Evolutionary conservation across 2,888 invertebrate genomes (phyloP).

Genomic region (Sarcophaga rosellei): DNA sequence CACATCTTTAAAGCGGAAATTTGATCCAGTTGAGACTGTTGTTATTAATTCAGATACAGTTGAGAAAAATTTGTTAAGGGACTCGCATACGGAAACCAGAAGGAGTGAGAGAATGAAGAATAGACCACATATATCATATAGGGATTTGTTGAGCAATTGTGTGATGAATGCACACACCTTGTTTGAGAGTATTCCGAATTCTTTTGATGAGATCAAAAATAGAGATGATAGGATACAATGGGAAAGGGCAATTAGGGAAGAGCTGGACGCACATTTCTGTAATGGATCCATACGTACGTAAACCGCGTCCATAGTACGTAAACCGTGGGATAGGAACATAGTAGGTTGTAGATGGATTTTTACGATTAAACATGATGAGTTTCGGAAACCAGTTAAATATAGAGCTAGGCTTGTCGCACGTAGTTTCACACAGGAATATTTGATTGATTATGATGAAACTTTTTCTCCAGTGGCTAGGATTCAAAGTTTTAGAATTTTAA

Average conservation of each 20-base stretch:
- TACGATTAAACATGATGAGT: slow-evolving; percentile 42
- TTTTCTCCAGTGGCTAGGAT: slow-evolving; percentile 56
- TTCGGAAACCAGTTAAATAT: slow-evolving; percentile 38
- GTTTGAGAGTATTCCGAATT: slow-evolving; percentile 52
- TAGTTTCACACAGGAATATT: slow-evolving; percentile 42
- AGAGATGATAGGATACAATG: slow-evolving; percentile 67
- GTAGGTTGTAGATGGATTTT: slow-evolving; percentile 30
- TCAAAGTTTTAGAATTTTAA: slow-evolving; percentile 50
- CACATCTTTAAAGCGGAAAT: no score
- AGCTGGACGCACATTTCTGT: slow-evolving; percentile 67
- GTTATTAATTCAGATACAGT: no score
- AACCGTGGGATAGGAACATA: slow-evolving; percentile 65
- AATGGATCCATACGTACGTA: no score
- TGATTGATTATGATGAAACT: slow-evolving; percentile 62
- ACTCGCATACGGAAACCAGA: no score
- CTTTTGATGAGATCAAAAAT: slow-evolving; percentile 64
- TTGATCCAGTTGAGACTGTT: no score
- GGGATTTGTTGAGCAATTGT: slow-evolving; percentile 51
- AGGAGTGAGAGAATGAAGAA: no score
- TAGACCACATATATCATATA: slow-evolving; percentile 45
- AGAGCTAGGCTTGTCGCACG: slow-evolving; percentile 45
- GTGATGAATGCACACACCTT: slow-evolving; percentile 52
- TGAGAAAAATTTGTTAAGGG: no score
- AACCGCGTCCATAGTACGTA: slow-evolving; percentile 68
- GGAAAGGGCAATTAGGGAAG: slow-evolving; percentile 69